phyloP scores from a whole-genome alignment of 2,888 invertebrate species.

The Polia nebulosa region DNA sequence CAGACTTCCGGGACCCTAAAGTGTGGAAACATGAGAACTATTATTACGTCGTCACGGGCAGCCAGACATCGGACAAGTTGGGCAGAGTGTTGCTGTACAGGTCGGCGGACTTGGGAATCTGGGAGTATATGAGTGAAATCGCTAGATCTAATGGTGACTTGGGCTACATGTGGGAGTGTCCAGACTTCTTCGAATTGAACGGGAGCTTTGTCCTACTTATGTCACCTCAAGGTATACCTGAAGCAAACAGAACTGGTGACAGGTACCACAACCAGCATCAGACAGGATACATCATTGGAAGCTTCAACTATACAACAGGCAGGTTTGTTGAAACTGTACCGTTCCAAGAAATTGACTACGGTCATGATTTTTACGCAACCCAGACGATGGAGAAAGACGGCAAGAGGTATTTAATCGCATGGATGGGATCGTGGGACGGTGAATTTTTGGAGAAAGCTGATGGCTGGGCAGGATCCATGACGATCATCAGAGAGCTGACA shows the following conservation, averaged over 20 bases:
- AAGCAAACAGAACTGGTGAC: slow-evolving; percentile 76
- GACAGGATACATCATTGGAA: slow-evolving; percentile 85
- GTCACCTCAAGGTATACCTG: slow-evolving; percentile 83
- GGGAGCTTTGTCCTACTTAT: slow-evolving; percentile 84
- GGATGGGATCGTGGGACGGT: slow-evolving; percentile 88
- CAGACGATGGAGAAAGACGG: slow-evolving; percentile 82
- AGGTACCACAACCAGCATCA: slow-evolving; percentile 82
- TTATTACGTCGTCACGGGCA: slow-evolving; percentile 85
- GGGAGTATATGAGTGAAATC: slow-evolving; percentile 82
- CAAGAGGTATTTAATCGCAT: slow-evolving; percentile 81
- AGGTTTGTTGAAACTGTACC: slow-evolving; percentile 73
- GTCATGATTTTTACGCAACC: slow-evolving; percentile 88
- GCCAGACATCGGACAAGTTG: slow-evolving; percentile 75
- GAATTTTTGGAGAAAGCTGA: slow-evolving; percentile 79
- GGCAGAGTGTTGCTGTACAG: slow-evolving; percentile 84
- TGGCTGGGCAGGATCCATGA: slow-evolving; percentile 87
- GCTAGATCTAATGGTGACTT: slow-evolving; percentile 79
- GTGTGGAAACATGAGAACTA: slow-evolving; percentile 82
- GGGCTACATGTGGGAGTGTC: slow-evolving; percentile 90
- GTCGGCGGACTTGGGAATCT: slow-evolving; percentile 80
- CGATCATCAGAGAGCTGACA: slow-evolving; percentile 81
- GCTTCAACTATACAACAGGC: slow-evolving; percentile 81
- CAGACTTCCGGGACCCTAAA: slow-evolving; percentile 89
- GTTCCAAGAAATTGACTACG: slow-evolving; percentile 86
- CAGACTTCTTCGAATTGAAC: slow-evolving; percentile 86